phyloP scores from a whole-genome alignment of 2,113 vertebrate genomes.

The Aegypius monachus region DNA sequence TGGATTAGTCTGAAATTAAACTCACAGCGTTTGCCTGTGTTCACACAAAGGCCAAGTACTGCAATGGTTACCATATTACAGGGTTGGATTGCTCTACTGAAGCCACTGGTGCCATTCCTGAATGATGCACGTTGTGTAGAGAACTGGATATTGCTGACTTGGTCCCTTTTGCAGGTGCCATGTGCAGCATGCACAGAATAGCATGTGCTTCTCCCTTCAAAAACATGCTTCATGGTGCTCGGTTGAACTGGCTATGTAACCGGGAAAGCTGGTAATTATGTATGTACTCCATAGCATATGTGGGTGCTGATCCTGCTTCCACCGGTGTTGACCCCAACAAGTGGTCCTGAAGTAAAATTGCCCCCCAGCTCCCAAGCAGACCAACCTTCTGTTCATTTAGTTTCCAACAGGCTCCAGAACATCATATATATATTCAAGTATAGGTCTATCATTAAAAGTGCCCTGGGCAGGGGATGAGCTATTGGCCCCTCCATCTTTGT shows the following conservation, averaged over 20 bases:
- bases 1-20: conserved; percentile 11
- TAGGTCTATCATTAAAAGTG: not conserved
- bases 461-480: not conserved
- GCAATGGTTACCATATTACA: not conserved
- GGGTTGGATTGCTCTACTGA: not conserved
- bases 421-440: not conserved
- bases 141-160: not conserved
- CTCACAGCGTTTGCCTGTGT: not conserved
- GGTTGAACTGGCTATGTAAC: not conserved
- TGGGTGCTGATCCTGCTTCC: not conserved
- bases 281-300: not conserved
- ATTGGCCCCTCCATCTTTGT: not conserved
- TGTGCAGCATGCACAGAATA: rapidly evolving
- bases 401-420: not conserved
- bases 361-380: not conserved
- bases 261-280: not conserved
- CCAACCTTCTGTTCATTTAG: not conserved
- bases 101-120: not conserved
- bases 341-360: not conserved
- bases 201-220: not conserved
- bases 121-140: not conserved
- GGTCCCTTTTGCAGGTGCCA: not conserved
- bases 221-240: rapidly evolving
- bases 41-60: not conserved
- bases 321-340: rapidly evolving